Evolutionary conservation across 2,113 vertebrate species (phyloP).

Genomic region (Nesospiza acunhae): DNA sequence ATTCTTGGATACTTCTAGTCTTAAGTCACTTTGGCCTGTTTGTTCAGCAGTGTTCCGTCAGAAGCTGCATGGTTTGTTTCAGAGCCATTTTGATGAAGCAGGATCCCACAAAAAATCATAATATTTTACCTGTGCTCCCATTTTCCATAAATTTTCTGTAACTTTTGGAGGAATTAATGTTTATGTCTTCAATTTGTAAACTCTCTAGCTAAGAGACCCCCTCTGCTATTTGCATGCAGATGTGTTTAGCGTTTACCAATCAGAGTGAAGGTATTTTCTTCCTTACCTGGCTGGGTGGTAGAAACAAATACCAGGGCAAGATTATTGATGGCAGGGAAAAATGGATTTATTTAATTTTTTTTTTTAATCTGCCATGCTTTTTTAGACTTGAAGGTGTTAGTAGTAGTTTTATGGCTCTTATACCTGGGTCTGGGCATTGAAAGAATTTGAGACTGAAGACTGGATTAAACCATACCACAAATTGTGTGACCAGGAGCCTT

Average conservation of each 20-base stretch:
- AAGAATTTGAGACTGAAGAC: not conserved
- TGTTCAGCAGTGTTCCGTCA: not conserved
- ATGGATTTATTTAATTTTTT: not conserved
- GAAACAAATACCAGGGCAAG: not conserved
- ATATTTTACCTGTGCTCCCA: not conserved
- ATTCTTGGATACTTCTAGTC: not conserved
- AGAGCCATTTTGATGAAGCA: not conserved
- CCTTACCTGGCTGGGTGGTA: not conserved
- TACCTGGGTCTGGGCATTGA: not conserved
- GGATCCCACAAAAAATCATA: accelerated
- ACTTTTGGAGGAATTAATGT: not conserved
- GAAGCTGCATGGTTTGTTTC: not conserved
- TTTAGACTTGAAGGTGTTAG: not conserved
- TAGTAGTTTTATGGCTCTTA: not conserved
- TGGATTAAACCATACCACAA: not conserved
- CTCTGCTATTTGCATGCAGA: not conserved
- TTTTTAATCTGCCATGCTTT: not conserved
- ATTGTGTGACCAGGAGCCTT: not conserved
- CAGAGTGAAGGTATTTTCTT: not conserved
- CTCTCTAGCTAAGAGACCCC: not conserved
- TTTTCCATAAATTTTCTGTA: not conserved
- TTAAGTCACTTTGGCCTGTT: not conserved
- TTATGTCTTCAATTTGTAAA: not conserved
- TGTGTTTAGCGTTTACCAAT: not conserved
- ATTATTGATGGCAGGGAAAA: not conserved